Percentiles rank a stretch among this genome's conserved stretches.
Conservation (phyloP, 2,113 vertebrate genomes). For the Meles meles region DNA sequence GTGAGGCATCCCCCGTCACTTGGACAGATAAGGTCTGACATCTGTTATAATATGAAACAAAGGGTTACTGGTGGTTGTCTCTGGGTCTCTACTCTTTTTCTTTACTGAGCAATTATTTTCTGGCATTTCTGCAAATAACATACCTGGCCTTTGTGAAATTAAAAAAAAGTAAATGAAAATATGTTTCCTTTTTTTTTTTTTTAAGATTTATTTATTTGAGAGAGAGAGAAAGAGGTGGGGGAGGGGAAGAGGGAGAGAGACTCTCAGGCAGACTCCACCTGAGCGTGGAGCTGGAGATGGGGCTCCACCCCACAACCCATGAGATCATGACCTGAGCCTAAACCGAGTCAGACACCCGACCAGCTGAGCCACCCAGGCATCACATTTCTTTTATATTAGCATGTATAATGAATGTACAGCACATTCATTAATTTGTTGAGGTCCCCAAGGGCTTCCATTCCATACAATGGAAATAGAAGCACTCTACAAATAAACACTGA, state of each 20-base stretch:
- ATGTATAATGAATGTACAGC: not conserved
- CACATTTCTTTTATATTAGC: not conserved
- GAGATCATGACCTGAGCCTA: not conserved
- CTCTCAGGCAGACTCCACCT: not conserved
- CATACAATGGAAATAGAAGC: not conserved
- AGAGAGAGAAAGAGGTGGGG: not conserved
- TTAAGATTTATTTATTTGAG: not conserved
- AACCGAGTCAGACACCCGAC: not conserved
- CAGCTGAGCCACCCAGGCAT: not conserved
- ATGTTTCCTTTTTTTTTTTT: not conserved
- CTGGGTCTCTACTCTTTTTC: not conserved
- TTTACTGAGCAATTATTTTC: not conserved
- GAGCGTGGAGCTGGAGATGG: not conserved
- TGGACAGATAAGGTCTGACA: not conserved
- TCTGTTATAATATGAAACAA: not conserved
- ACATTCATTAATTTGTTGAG: not conserved
- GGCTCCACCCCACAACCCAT: not conserved
- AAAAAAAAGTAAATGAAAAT: slow-evolving; percentile 1
- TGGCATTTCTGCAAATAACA: not conserved
- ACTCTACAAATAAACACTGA: not conserved
- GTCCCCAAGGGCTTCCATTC: too few relatives aligned
- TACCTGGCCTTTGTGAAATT: not conserved
- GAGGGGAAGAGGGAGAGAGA: not conserved
- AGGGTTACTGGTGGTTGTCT: not conserved
- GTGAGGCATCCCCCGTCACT: not conserved